Percentiles rank a stretch among this genome's conserved stretches.
These are phyloP conservation scores for Eristalis arbustorum DNA, from an alignment of 2,888 invertebrate species.

Conservation along the genomic window DNA sequence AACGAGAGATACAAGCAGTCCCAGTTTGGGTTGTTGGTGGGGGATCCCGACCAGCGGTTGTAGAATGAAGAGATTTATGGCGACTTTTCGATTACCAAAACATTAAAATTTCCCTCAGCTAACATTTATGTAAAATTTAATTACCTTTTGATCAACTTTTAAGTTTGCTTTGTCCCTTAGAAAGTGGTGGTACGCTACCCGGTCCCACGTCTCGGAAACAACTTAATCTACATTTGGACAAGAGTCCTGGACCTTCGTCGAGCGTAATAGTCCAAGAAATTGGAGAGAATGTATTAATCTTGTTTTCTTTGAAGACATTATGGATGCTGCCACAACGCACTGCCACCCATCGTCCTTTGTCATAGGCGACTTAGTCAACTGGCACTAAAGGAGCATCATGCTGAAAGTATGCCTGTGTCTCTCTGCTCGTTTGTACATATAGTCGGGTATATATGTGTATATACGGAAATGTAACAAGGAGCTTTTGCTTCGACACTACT, in stretches of 20 bases:
- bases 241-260: constrained; percentile 17
- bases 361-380: not conserved
- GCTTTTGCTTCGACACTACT: constrained; percentile 9
- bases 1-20: constrained; percentile 16
- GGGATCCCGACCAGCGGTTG: constrained; percentile 13
- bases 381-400: constrained; percentile 3
- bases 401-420: not conserved
- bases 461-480: not conserved
- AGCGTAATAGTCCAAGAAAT: constrained; percentile 37
- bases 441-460: not conserved
- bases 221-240: constrained; percentile 46
- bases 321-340: constrained; percentile 10
- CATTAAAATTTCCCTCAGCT: constrained; percentile 61
- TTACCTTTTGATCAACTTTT: constrained; percentile 57
- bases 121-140: constrained; percentile 62
- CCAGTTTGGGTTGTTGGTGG: not conserved
- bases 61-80: constrained; percentile 56
- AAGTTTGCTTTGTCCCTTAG: constrained; percentile 34
- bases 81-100: constrained; percentile 67
- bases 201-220: constrained; percentile 19
- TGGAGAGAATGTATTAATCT: constrained; percentile 36
- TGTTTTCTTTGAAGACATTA: constrained; percentile 46
- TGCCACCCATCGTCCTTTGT: constrained; percentile 18
- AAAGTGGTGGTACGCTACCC: constrained; percentile 8
- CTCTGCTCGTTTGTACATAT: not conserved